Evolutionary conservation across 2,113 vertebrate genomes (phyloP).

Genomic region (Poeciliopsis turrubarensis): DNA sequence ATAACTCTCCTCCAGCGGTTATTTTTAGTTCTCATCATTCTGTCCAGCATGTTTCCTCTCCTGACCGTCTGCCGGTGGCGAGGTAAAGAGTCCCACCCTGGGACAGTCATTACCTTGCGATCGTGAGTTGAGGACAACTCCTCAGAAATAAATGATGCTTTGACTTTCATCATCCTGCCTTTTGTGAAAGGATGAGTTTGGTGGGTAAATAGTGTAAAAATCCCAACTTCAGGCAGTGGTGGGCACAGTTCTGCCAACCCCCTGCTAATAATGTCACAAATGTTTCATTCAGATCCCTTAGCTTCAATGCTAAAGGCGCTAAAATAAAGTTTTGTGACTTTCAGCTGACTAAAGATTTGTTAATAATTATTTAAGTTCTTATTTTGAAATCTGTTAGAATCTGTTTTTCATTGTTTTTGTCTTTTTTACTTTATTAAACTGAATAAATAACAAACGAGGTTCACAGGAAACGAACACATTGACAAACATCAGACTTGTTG

Average conservation of each 20-base stretch:
- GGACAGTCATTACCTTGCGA: conserved; percentile 9
- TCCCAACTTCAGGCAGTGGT: background rate
- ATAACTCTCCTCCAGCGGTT: conserved; percentile 18
- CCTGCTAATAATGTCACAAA: no score
- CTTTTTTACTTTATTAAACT: no score
- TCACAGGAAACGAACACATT: background rate
- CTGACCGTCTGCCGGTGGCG: conserved; percentile 60
- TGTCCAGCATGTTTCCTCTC: conserved; percentile 36
- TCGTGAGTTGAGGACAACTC: no score
- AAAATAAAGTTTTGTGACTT: no score
- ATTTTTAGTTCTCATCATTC: conserved; percentile 41
- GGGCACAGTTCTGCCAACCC: no score
- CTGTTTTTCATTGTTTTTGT: no score
- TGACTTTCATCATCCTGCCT: conserved; percentile 35
- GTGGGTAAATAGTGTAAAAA: conserved; percentile 28
- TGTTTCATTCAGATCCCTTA: no score
- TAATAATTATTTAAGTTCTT: no score
- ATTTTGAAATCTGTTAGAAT: no score
- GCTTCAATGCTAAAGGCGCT: no score
- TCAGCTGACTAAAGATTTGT: no score
- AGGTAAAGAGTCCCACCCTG: conserved; percentile 69
- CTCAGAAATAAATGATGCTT: background rate
- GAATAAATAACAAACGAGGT: background rate
- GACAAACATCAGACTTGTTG: no score
- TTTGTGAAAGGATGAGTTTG: conserved; percentile 8